A percentile compares a stretch with the other conserved stretches of the same genome.
These are phyloP conservation scores for Gallinago paraguaiae DNA, from an alignment of 2,113 vertebrate genomes.

Conservation along the genomic window DNA sequence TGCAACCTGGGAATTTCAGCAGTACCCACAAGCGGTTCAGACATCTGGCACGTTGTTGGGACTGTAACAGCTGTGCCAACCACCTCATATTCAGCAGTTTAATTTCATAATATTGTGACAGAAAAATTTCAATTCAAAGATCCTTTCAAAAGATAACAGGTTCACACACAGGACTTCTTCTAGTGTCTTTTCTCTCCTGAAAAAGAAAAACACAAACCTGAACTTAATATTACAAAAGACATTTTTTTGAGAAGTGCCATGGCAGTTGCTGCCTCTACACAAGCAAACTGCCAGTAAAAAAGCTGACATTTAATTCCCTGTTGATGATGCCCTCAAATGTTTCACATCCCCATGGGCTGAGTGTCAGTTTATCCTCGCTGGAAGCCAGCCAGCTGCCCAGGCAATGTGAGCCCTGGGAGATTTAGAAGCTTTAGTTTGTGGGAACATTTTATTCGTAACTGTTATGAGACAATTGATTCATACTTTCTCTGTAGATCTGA, in stretches of 20 bases:
- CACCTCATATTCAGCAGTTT: neutral
- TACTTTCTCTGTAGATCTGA: neutral
- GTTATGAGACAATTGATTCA: neutral
- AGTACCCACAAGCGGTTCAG: neutral
- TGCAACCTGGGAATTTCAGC: neutral
- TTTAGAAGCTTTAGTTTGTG: neutral
- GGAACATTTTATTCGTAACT: neutral
- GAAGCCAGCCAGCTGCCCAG: neutral
- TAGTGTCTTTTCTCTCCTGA: neutral
- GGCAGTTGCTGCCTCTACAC: neutral
- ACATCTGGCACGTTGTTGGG: neutral
- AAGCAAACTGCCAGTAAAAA: neutral
- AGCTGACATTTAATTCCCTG: neutral
- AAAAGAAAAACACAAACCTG: neutral
- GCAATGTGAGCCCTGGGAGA: neutral
- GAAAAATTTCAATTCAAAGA: neutral
- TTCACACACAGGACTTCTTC: neutral
- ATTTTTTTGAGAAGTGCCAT: neutral
- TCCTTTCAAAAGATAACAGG: neutral
- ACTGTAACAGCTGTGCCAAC: neutral
- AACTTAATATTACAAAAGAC: neutral
- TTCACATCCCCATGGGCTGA: neutral
- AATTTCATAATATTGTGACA: neutral
- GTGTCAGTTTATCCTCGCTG: fast-evolving
- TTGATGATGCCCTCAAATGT: neutral